Percentiles rank a stretch among this genome's conserved stretches.
Evolutionary conservation across 2,888 invertebrate genomes (phyloP).

Genomic region (Chalcis sispes): DNA sequence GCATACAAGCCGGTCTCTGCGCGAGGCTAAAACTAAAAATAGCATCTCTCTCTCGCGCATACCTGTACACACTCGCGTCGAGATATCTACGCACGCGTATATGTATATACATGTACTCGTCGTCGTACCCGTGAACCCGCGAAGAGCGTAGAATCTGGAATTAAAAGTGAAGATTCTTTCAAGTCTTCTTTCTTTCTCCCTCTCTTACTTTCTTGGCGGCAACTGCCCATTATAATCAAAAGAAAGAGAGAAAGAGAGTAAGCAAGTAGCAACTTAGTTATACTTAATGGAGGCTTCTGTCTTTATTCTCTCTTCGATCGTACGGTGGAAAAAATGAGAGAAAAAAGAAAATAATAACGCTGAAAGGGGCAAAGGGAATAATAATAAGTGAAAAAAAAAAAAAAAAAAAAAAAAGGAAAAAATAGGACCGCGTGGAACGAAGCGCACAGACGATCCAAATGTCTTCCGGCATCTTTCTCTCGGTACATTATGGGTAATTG

Average conservation of each 20-base stretch:
- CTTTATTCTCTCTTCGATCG: neutral
- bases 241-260: no score
- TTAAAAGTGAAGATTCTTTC: conserved; percentile 26
- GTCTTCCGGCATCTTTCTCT: conserved; percentile 52
- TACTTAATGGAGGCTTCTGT: conserved; percentile 9
- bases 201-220: conserved; percentile 28
- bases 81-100: no score
- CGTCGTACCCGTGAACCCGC: neutral
- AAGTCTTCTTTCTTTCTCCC: no score
- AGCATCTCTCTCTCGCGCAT: conserved; percentile 4
- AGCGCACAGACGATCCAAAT: neutral
- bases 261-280: conserved; percentile 28
- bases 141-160: conserved; percentile 21
- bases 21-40: conserved; percentile 48
- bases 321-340: neutral
- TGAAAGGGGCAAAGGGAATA: no score
- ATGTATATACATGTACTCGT: neutral
- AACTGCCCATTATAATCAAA: conserved; percentile 44
- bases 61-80: no score
- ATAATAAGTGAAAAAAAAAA: neutral
- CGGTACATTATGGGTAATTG: conserved; percentile 45
- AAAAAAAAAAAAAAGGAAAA: neutral
- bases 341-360: no score
- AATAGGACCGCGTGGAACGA: neutral
- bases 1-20: no score